Base-by-base conservation (phyloP, 2,797 vertebrate species). In the Huso huso region DNA sequence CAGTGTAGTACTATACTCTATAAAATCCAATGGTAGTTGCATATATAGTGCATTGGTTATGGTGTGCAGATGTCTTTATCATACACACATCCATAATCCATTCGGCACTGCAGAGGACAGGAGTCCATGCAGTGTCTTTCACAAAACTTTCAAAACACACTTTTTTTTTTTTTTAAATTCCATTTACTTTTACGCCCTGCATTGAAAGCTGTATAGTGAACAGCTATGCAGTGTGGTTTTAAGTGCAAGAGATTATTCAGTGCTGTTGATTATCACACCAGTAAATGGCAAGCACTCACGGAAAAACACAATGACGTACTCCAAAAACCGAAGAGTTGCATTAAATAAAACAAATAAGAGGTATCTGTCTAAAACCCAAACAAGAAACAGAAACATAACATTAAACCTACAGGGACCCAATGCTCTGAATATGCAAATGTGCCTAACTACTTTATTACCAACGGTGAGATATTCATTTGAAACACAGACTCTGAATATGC, bases 41-140 rank as follows among this genome's bases (percentile, higher is more conserved):
- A 84, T 76, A 84, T 80, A 83, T 85, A 85, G 85, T 86, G 83
- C 85, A 85, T 84, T 80, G 79, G 75, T 80, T 68, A 66, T 59
- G 71, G 62, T 64, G 23, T 62, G 13, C 63, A 52, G 18, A 49
- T 51, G 63, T 70, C 71, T 74, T 51, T 60, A 68, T 64, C 72
- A 71, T 37, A 37, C 37, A 37, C 37, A 37, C 37, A 37, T 37
- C 37, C 37, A 37, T 37, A 37, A 37, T 37, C 37, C 37, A 37
- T 37, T 37, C 37, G 37, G 37, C 37, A 37, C 37, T 37, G 37
- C 37, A 37, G 37, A 37, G 37, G 37, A 37, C 37, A 5, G 5
- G 37, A 37, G 37, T 11, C 10, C 10, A 37, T 57, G 6, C 15
- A 65, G 37, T 69, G 62, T 23, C 18, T 9, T 12, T 12, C 49